Evolutionary conservation across 2,113 vertebrate species (phyloP).

Genomic region (Petaurus breviceps): DNA sequence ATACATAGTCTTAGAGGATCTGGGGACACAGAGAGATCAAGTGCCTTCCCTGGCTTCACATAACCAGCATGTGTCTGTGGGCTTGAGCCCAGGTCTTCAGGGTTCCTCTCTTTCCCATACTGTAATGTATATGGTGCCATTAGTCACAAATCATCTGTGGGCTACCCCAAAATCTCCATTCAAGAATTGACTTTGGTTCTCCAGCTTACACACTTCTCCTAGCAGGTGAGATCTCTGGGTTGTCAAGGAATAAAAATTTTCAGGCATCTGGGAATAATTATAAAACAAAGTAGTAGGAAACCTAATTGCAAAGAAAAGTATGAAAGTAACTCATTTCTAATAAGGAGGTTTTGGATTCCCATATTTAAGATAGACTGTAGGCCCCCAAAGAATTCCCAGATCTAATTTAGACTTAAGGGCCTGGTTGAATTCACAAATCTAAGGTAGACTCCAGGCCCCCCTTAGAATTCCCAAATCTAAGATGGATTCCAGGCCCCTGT

Average conservation of each 20-base stretch:
- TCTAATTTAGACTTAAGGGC: neutral
- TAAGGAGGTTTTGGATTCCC: constrained; percentile 14
- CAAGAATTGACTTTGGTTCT: constrained; percentile 31
- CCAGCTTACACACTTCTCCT: constrained; percentile 21
- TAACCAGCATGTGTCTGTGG: neutral
- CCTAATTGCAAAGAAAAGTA: constrained; percentile 22
- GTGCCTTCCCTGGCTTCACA: neutral
- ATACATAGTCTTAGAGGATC: neutral
- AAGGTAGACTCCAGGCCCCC: too few relatives aligned
- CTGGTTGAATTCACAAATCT: too few relatives aligned
- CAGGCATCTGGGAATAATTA: constrained; percentile 16
- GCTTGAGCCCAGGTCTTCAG: neutral
- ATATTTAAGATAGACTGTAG: neutral
- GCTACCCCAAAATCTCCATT: constrained; percentile 18
- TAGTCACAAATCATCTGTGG: constrained; percentile 4
- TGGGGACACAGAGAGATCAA: neutral
- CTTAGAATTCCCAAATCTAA: neutral
- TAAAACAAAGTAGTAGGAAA: constrained; percentile 28
- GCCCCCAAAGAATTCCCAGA: neutral
- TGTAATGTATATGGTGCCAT: neutral
- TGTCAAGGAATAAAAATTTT: constrained; percentile 33
- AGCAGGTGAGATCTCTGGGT: constrained; percentile 14
- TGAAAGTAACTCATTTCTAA: neutral
- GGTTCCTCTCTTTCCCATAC: neutral
- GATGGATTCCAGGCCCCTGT: neutral